Evolutionary conservation across 2,797 vertebrate species (phyloP), one percentile per base, ranked within the genome.

Genomic region (Sphaeramia orbicularis): DNA sequence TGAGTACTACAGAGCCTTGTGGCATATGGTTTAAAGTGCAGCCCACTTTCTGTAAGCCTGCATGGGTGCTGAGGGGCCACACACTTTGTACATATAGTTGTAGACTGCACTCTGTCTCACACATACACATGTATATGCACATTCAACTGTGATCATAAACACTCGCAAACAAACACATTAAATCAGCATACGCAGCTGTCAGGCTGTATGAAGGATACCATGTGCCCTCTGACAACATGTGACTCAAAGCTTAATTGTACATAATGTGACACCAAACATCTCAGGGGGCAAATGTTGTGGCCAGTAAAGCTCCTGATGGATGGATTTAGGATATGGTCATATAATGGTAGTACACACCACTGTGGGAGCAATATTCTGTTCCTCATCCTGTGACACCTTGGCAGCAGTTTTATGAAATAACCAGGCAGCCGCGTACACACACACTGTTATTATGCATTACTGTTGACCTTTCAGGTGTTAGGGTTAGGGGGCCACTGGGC

Each of bases 391-490:
- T 58, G 42, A 90, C 90, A 86, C 88, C 87, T 88, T 56, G n/a
- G 15, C 61, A 74, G 54, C 53, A 42, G 45, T 65, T 80, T 35
- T 44, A 63, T 71, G 60, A 71, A 77, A 69, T 54, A 69, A 67
- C 63, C 80, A 84, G 76, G 71, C 76, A 66, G 76, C 69, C 15
- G 41, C 45, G 63, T 86, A 57, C 40, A 43, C 15, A 30, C 78
- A 86, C 75, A 84, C 51, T 41, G 64, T 85, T 74, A 21, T 75
- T 83, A 71, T 74, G 78, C 76, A 62, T 71, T 62, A 3, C 65
- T 42, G 30, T 50, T 37, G 85, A 89, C 90, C 89, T 87, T 65
- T 71, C 50, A 81, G 88, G 89, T 86, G 88, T 91, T 79, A 65
- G 78, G 85, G 89, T 89, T 65, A 81, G 63, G 79, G 81, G 81